Evolutionary conservation across 2,113 vertebrate genomes (phyloP), one percentile per base, ranked within the genome.

Genomic region (Tyto alba): DNA sequence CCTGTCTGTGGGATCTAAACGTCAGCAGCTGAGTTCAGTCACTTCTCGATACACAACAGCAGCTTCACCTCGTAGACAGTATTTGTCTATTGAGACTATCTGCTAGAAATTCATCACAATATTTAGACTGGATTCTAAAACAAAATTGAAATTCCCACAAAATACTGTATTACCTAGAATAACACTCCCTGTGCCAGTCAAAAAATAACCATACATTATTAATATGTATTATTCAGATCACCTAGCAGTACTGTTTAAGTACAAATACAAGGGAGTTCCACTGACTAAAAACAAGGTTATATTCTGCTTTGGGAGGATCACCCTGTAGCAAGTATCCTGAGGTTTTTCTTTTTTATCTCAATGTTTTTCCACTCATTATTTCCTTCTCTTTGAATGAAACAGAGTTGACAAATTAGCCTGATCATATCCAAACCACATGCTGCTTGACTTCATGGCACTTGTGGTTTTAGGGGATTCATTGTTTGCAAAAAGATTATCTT

Each of bases 401-500:
- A 12, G 50, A 96, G 82, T 57, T 95, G 96, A 97, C 96, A 97
- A 97, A 97, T 97, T 97, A 86, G 74, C 48, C 71, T 91, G 62
- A 74, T 95, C 74, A 5, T 69, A 13, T 94, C 94, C 96, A 96
- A 96, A 95, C 96, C 96, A 97, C 96, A 95, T 50, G 74, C 69
- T 88, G 91, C 86, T 95, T 97, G 89, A 95, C 90, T 97, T 89
- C 95, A 92, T 66, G 96, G 95, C 95, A 95, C 62, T 96, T 95
- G 96, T 95, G 96, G 95, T 93, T 97, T 95, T 45, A 60, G 90
- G 69, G 89, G 96, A 95, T 95, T 95, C 96, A 55, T 93, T 96
- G 95, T 96, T 96, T 96, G 95, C 86, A 92, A 41, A 90, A 73
- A 89, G 96, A 96, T n/a, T 78, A 67, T 95, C 66, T 97, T 72